Percentiles rank a stretch among this genome's conserved stretches.
Conservation (phyloP, 1,140 invertebrate species). For the Diorhabda elongata region DNA sequence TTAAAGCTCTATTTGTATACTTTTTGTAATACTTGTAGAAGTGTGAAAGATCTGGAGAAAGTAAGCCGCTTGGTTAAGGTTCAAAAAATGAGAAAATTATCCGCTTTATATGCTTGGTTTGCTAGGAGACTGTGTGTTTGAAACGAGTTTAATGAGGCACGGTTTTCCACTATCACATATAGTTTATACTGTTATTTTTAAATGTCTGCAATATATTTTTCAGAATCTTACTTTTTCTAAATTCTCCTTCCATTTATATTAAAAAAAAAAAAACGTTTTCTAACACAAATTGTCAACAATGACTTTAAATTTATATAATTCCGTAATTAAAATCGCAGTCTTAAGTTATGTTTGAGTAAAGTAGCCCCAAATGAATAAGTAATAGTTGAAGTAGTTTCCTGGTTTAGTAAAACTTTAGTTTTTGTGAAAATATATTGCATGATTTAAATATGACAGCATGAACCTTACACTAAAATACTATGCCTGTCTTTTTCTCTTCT, state of each 20-base stretch:
- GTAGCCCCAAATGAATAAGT: too few relatives aligned
- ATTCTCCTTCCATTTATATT: too few relatives aligned
- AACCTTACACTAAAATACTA: conserved; percentile 9
- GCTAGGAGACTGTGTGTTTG: background rate
- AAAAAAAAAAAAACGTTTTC: too few relatives aligned
- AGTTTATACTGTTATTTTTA: background rate
- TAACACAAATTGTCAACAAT: too few relatives aligned
- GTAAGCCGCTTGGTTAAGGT: background rate
- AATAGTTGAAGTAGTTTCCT: background rate
- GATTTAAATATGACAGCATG: conserved; percentile 15
- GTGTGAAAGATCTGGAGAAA: background rate
- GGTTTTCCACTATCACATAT: conserved; percentile 1
- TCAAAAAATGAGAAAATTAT: background rate
- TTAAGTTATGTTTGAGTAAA: too few relatives aligned
- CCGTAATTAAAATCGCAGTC: too few relatives aligned
- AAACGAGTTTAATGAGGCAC: background rate
- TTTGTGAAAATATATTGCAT: conserved; percentile 12
- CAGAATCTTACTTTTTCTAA: too few relatives aligned
- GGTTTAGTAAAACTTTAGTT: background rate
- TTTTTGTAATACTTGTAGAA: background rate
- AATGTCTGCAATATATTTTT: conserved; percentile 1
- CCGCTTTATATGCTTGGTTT: background rate
- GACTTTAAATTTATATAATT: too few relatives aligned
- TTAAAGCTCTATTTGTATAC: background rate
- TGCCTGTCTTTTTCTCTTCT: conserved; percentile 11